These are phyloP conservation scores for Chauna torquata DNA, from an alignment of 2,113 vertebrate genomes.

Conservation along the genomic window DNA sequence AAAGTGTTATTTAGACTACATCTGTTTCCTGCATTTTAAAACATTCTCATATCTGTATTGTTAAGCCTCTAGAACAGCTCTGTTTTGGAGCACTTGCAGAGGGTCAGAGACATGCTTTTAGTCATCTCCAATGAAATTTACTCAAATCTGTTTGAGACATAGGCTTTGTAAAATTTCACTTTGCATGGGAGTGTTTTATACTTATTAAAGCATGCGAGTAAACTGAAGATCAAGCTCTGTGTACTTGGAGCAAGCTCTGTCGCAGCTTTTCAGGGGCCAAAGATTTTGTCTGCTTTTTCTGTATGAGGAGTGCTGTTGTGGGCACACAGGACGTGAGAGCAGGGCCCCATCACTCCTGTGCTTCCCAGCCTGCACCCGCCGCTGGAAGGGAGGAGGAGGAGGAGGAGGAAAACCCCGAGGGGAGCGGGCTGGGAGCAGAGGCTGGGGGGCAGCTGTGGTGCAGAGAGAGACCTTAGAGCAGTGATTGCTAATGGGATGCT, in stretches of 20 bases:
- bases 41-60: background rate
- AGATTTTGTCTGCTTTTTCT: background rate
- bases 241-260: background rate
- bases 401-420: background rate
- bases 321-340: background rate
- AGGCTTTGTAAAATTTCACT: background rate
- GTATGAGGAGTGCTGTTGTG: background rate
- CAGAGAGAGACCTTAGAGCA: background rate
- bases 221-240: background rate
- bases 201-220: background rate
- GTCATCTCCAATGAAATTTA: background rate
- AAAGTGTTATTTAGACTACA: background rate
- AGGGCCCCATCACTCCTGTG: background rate
- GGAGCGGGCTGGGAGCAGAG: background rate
- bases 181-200: background rate
- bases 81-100: background rate
- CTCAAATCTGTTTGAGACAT: background rate
- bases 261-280: background rate
- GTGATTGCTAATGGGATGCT: background rate
- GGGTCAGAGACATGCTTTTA: background rate
- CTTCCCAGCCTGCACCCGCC: background rate
- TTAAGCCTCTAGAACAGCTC: background rate
- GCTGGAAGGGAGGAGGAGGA: background rate
- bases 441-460: background rate
- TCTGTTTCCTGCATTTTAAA: background rate